A percentile compares a stretch with the other conserved stretches of the same genome.
phyloP scores from a whole-genome alignment of 1,140 invertebrate species.

The Scaptomyza montana region DNA sequence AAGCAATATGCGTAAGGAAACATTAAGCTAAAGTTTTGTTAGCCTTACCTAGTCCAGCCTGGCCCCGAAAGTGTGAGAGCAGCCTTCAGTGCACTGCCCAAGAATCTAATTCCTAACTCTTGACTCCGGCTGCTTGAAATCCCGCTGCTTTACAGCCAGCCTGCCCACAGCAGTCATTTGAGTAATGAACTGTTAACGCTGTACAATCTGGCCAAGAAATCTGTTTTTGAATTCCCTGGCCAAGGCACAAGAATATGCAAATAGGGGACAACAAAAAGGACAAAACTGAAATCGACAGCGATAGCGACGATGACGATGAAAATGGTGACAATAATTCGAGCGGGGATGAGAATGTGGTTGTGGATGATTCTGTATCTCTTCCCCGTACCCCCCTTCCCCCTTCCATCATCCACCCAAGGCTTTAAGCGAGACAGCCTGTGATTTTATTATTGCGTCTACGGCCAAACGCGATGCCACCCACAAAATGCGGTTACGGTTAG shows the following conservation, averaged over 20 bases:
- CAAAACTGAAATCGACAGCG: constrained; percentile 33
- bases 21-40: constrained; percentile 56
- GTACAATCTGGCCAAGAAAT: constrained; percentile 78
- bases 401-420: background rate
- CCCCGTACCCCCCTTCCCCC: too few species aligned
- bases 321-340: constrained; percentile 2
- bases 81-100: constrained; percentile 41
- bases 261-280: constrained; percentile 44
- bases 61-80: constrained; percentile 49
- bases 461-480: constrained; percentile 33
- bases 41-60: background rate
- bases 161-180: constrained; percentile 62
- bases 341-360: constrained; percentile 1
- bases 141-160: background rate
- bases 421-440: constrained; percentile 40
- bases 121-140: background rate
- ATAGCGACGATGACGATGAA: background rate
- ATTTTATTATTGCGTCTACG: constrained; percentile 41
- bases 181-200: constrained; percentile 80
- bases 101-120: background rate
- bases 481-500: background rate
- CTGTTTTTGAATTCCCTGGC: constrained; percentile 74
- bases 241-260: constrained; percentile 65
- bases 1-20: constrained; percentile 30
- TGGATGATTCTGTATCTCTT: background rate